These are phyloP conservation scores for Yponomeuta plumbellus DNA, from an alignment of 2,888 invertebrate species.

Conservation along the genomic window DNA sequence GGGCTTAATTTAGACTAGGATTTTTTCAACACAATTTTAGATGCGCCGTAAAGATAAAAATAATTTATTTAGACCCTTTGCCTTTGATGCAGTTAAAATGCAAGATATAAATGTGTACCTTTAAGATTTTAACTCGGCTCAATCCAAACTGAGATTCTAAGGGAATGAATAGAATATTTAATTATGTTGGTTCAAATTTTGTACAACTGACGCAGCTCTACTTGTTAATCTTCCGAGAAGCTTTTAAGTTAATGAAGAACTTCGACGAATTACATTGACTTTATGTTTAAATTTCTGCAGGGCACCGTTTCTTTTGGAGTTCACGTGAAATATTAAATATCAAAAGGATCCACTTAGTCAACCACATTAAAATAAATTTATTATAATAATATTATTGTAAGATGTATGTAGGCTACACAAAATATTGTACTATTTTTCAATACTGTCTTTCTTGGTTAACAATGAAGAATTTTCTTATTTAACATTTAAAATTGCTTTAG, in stretches of 20 bases:
- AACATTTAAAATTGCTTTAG: too few species aligned
- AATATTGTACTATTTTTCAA: too few species aligned
- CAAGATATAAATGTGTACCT: background rate
- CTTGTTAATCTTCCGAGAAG: slow-evolving; percentile 72
- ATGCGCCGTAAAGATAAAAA: background rate
- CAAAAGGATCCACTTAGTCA: background rate
- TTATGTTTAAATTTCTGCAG: slow-evolving; percentile 33
- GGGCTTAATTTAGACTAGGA: too few species aligned
- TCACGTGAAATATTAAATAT: slow-evolving; percentile 3
- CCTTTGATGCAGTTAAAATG: background rate
- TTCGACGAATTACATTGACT: slow-evolving; percentile 68
- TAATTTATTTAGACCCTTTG: background rate
- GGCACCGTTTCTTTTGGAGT: slow-evolving; percentile 32
- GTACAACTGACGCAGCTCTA: slow-evolving; percentile 67
- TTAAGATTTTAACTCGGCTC: background rate
- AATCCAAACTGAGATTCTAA: slow-evolving; percentile 42
- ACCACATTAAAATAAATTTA: background rate
- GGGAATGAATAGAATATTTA: slow-evolving; percentile 73
- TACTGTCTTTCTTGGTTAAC: too few species aligned
- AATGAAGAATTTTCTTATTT: too few species aligned
- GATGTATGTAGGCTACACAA: too few species aligned
- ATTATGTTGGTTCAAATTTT: slow-evolving; percentile 71
- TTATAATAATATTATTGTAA: background rate
- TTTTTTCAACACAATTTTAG: too few species aligned
- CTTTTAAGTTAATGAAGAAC: slow-evolving; percentile 74